Evolutionary conservation across 2,888 invertebrate species (phyloP).

Genomic region (Nysson spinosus): DNA sequence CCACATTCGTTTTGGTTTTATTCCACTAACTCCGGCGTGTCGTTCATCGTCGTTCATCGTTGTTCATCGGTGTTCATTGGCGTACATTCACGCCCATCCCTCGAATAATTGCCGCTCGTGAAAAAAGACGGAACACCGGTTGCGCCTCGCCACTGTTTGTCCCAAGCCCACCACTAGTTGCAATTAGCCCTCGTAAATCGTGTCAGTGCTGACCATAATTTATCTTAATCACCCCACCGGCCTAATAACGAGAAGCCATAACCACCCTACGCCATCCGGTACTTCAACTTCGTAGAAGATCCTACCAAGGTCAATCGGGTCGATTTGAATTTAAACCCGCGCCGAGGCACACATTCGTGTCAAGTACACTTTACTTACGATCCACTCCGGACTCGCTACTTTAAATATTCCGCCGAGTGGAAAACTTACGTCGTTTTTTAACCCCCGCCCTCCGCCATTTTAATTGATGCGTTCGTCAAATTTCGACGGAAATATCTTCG

Average conservation of each 20-base stretch:
- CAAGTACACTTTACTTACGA: background rate
- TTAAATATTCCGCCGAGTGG: too few species aligned
- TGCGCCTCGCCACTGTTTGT: slow-evolving; percentile 51
- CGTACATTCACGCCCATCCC: slow-evolving; percentile 61
- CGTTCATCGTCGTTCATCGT: too few species aligned
- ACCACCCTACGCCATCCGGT: slow-evolving; percentile 17
- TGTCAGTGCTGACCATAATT: slow-evolving; percentile 54
- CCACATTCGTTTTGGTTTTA: slow-evolving; percentile 51
- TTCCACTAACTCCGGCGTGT: slow-evolving; percentile 60
- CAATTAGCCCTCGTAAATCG: slow-evolving; percentile 71
- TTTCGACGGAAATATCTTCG: too few species aligned
- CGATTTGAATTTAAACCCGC: slow-evolving; percentile 10
- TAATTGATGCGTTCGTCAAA: too few species aligned
- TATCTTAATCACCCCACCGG: slow-evolving; percentile 51
- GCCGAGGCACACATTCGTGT: slow-evolving; percentile 3
- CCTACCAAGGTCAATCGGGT: slow-evolving; percentile 39
- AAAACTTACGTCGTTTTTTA: too few species aligned
- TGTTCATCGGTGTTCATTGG: too few species aligned
- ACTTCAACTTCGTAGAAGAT: background rate
- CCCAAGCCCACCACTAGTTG: slow-evolving; percentile 32
- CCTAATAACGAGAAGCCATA: slow-evolving; percentile 44
- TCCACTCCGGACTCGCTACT: too few species aligned
- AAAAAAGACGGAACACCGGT: slow-evolving; percentile 41
- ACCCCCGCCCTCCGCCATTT: too few species aligned
- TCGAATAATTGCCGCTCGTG: slow-evolving; percentile 54